Evolutionary conservation across 2,888 invertebrate species (phyloP).

Genomic region (Heliconius erato): DNA sequence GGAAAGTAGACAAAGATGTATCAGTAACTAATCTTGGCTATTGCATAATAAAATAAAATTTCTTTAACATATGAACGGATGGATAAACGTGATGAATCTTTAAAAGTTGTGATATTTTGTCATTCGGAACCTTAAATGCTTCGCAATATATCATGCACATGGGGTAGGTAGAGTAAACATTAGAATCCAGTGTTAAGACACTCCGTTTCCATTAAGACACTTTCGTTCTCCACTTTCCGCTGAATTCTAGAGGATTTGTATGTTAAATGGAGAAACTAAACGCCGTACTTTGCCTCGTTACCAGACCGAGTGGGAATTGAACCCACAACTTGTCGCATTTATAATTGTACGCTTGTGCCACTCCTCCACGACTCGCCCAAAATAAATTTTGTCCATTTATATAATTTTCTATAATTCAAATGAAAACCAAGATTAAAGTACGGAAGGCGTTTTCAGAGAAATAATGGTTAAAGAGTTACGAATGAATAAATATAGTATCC

Average conservation of each 20-base stretch:
- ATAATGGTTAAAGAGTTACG: slow-evolving; percentile 40
- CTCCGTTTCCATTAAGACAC: background rate
- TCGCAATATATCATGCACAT: background rate
- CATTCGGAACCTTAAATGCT: too few species aligned
- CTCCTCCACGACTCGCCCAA: background rate
- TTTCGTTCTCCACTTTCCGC: background rate
- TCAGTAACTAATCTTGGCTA: too few species aligned
- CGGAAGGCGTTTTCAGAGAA: slow-evolving; percentile 33
- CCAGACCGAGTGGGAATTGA: background rate
- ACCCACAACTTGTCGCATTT: background rate
- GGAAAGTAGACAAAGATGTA: too few species aligned
- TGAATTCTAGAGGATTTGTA: background rate
- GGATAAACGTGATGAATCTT: too few species aligned
- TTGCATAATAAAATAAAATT: too few species aligned
- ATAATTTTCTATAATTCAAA: slow-evolving; percentile 14
- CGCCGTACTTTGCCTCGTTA: background rate
- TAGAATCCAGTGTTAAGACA: too few species aligned
- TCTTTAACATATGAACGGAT: too few species aligned
- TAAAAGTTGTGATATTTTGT: too few species aligned
- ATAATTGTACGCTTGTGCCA: background rate
- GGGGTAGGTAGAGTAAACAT: background rate
- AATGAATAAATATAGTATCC: slow-evolving; percentile 63
- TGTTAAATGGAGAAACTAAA: background rate
- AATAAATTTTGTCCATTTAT: background rate
- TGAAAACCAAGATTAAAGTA: slow-evolving; percentile 23